Evolutionary conservation across 2,888 invertebrate species (phyloP).

Genomic region (Rhyacophila evoluta): DNA sequence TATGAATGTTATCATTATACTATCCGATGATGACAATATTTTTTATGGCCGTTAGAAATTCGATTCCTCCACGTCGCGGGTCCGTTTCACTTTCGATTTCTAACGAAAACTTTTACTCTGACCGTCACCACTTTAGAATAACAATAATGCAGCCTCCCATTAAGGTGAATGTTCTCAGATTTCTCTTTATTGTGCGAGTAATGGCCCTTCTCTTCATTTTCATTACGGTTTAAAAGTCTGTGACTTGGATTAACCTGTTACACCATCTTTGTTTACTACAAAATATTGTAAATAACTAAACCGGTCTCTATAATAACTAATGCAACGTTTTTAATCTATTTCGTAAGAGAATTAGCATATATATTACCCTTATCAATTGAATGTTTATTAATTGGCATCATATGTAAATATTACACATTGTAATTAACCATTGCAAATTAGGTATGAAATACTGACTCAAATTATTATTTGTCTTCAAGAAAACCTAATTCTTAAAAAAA

Average conservation of each 20-base stretch:
- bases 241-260: slow-evolving; percentile 7
- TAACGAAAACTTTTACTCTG: slow-evolving; percentile 17
- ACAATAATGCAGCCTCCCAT: background rate
- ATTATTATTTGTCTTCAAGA: no score
- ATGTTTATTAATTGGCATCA: no score
- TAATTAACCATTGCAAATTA: no score
- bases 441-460: no score
- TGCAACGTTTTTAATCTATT: no score
- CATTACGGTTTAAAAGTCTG: background rate
- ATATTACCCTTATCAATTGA: no score
- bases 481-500: no score
- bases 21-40: background rate
- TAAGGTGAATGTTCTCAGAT: slow-evolving; percentile 13
- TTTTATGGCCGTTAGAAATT: slow-evolving; percentile 4
- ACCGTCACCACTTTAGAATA: background rate
- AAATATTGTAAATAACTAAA: no score
- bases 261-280: background rate
- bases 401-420: no score
- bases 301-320: background rate
- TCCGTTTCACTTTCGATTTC: slow-evolving; percentile 7
- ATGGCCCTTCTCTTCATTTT: slow-evolving; percentile 9
- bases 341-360: no score
- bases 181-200: slow-evolving; percentile 9
- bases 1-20: background rate
- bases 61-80: background rate